Conservation (phyloP, 2,888 invertebrate species). For the Prosopocoilus inquinatus region DNA sequence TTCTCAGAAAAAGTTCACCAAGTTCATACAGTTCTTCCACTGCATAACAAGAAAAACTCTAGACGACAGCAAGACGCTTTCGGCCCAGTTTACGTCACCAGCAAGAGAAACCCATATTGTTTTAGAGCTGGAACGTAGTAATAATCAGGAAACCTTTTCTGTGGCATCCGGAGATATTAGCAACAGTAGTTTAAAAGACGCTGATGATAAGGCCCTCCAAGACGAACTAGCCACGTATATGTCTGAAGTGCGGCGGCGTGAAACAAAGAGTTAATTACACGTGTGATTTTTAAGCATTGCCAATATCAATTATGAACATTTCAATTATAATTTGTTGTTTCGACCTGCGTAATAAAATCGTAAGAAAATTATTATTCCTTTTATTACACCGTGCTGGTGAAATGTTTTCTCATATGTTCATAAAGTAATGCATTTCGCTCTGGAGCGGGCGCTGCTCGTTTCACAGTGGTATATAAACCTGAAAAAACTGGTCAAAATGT, state of each 20-base stretch:
- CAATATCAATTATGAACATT: too few species aligned
- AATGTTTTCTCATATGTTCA: too few species aligned
- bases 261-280: background rate
- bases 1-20: conserved; percentile 5
- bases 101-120: background rate
- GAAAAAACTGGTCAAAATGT: too few species aligned
- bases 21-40: conserved; percentile 17
- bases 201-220: conserved; percentile 47
- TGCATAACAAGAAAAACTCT: conserved; percentile 15
- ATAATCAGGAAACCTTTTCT: background rate
- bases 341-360: too few species aligned
- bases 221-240: conserved; percentile 51
- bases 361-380: too few species aligned
- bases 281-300: too few species aligned
- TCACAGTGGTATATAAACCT: too few species aligned
- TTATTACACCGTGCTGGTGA: too few species aligned
- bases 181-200: conserved; percentile 50
- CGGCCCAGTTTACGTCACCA: conserved; percentile 1
- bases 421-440: too few species aligned
- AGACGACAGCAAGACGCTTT: conserved; percentile 7
- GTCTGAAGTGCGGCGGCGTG: background rate
- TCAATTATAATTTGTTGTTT: too few species aligned
- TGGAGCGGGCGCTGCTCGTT: too few species aligned
- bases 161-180: conserved; percentile 45
- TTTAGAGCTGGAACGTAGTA: background rate